Base-by-base conservation (phyloP, 2,888 invertebrate species). In the Drosophila dives region DNA sequence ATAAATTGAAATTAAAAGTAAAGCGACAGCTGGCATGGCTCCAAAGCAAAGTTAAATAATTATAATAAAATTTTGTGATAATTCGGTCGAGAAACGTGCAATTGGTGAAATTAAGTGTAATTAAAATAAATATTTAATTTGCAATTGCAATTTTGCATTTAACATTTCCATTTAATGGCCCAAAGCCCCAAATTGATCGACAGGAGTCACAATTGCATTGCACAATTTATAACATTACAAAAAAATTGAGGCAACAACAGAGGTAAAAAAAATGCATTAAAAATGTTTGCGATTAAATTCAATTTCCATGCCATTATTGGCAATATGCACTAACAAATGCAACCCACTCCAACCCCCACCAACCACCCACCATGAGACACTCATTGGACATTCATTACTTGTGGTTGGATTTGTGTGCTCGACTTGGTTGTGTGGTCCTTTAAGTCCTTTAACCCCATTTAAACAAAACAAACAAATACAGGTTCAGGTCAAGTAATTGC, bases 401-500 rank as follows among this genome's bases (percentile, higher is more conserved):
- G 54, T 45, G 29, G 23, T 33, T 38, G 60, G 63, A 74, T 78
- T 78, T 79, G 80, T 75, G 63, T 76, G 79, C 32, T 60, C 10
- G 34, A 34, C 38, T 32, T 65, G 53, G 23, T 38, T 32, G n/a
- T 49, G 42, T 42, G 34, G 8, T 5, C 17, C 15, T 20, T 20
- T 45, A 26, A 45, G 65, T 73, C 58, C 61, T 66, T 68, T 75
- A 74, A 61, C 74, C 69, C 58, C 60, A 53, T 74, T 74, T 60
- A 17, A 54, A 36, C 36, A 26, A 26, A 54, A 55, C 23, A 15
- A 26, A 29, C 49, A 29, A 12, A 49, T 38, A 23, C 34, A 49
- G 71, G 60, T 58, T 51, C 79, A 74, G 73, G 72, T 72, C 59
- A 78, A 76, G 77, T 76, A 77, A 77, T 77, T 77, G 77, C 77